These are phyloP conservation scores for Actenoides hombroni DNA, from an alignment of 2,113 vertebrate genomes.

Conservation along the genomic window DNA sequence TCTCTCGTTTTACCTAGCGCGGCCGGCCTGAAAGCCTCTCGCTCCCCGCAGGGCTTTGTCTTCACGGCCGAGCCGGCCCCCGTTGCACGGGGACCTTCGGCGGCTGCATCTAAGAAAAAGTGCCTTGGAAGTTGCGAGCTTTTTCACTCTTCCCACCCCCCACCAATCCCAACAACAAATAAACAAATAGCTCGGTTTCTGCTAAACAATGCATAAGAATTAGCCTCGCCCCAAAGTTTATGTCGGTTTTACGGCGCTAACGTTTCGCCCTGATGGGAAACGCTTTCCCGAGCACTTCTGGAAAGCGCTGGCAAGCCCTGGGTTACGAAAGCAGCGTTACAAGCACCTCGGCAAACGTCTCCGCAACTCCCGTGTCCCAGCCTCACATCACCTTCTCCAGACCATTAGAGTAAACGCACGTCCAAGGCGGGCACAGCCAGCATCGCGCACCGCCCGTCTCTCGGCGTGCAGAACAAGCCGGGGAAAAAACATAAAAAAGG, in stretches of 20 bases:
- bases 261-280: not conserved
- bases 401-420: not conserved
- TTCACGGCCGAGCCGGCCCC: not conserved
- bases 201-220: slow-evolving; percentile 13
- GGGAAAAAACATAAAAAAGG: fast-evolving
- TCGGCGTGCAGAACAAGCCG: not conserved
- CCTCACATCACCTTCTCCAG: not conserved
- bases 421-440: not conserved
- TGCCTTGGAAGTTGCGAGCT: not conserved
- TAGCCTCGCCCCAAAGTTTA: slow-evolving; percentile 28
- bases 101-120: not conserved
- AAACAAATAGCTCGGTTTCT: not conserved
- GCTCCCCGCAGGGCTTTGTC: slow-evolving; percentile 43
- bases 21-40: not conserved
- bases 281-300: not conserved
- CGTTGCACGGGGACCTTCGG: not conserved
- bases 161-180: not conserved
- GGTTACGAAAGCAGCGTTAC: not conserved
- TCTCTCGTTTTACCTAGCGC: not conserved
- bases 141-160: fast-evolving
- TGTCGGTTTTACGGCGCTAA: not conserved
- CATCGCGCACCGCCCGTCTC: not conserved
- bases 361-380: not conserved
- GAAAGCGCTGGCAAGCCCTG: not conserved
- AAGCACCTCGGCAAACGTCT: not conserved